Percentiles rank a stretch among this genome's conserved stretches.
Conservation (phyloP, 2,113 vertebrate genomes). For the Nesoenas mayeri region DNA sequence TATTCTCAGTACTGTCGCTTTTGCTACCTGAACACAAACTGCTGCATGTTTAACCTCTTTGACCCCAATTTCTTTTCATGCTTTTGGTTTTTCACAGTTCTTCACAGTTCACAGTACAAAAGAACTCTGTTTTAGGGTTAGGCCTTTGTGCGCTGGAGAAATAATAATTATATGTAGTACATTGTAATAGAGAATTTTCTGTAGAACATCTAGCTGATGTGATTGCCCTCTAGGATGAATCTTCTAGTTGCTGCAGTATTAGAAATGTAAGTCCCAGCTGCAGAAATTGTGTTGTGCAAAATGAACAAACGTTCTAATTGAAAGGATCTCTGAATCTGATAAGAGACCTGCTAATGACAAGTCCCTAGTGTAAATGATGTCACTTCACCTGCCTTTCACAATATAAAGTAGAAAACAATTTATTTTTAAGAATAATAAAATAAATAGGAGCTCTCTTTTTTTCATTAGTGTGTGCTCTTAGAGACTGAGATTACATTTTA, state of each 20-base stretch:
- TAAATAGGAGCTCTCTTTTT: background rate
- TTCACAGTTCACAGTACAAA: background rate
- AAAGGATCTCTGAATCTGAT: background rate
- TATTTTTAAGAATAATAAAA: background rate
- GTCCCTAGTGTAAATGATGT: background rate
- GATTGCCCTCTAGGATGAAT: background rate
- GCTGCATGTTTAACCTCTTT: background rate
- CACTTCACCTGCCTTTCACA: background rate
- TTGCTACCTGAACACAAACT: background rate
- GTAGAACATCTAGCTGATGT: background rate
- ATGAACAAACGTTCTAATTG: background rate
- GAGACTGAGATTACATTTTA: background rate
- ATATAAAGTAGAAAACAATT: background rate
- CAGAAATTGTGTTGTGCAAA: background rate
- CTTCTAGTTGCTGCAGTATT: background rate
- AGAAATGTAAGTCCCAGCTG: background rate
- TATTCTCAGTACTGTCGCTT: background rate
- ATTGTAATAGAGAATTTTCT: background rate
- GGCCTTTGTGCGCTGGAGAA: background rate
- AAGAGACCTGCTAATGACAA: background rate
- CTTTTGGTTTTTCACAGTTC: background rate
- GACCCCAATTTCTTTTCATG: background rate
- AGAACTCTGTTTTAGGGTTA: background rate
- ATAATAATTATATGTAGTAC: background rate
- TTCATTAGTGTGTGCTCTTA: background rate